phyloP scores from a whole-genome alignment of 2,797 vertebrate genomes.

The Crypturellus tataupa region DNA sequence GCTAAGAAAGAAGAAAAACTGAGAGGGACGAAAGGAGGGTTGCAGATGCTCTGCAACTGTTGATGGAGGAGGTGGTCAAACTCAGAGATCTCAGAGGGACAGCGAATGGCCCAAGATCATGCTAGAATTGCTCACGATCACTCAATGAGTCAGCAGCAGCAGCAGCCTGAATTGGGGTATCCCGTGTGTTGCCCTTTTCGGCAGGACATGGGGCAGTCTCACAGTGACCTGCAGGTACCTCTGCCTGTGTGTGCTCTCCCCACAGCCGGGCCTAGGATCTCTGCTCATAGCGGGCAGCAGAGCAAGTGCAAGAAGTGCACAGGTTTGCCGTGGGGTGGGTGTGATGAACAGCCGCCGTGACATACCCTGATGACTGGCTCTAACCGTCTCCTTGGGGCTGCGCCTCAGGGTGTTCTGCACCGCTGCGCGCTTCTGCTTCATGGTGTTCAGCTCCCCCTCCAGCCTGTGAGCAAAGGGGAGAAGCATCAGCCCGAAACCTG shows the following conservation, averaged over 20 bases:
- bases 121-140: background rate
- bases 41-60: background rate
- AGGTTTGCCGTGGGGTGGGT: background rate
- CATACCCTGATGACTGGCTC: constrained; percentile 73
- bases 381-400: constrained; percentile 67
- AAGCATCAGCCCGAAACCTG: background rate
- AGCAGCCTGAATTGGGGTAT: background rate
- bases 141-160: background rate
- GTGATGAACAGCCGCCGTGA: background rate
- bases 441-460: constrained; percentile 84
- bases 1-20: background rate
- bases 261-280: background rate
- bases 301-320: background rate
- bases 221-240: background rate
- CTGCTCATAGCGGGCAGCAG: background rate
- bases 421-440: constrained; percentile 87
- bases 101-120: background rate
- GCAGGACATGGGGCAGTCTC: background rate
- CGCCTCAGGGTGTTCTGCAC: constrained; percentile 82
- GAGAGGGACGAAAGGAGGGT: background rate
- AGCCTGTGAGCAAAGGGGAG: constrained; percentile 80
- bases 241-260: background rate
- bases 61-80: background rate
- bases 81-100: background rate
- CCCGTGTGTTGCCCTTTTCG: background rate